phyloP scores from a whole-genome alignment of 2,888 invertebrate species.

The Mythimna albipuncta region DNA sequence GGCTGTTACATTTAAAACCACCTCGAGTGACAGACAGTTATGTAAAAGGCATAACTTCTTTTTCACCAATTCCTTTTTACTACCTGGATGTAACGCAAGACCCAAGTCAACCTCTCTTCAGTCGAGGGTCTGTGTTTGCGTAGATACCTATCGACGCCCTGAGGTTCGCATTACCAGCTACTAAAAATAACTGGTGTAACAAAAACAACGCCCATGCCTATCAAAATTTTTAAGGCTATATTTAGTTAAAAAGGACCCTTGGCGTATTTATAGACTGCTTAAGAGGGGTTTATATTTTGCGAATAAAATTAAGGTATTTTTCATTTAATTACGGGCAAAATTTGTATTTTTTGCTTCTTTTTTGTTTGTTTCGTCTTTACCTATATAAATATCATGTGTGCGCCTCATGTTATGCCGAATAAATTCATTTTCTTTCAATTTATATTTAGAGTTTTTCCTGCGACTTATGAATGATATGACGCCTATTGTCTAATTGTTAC shows the following conservation, averaged over 20 bases:
- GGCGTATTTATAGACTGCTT: conserved; percentile 1
- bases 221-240: conserved; percentile 8
- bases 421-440: no score
- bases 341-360: no score
- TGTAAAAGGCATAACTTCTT: neutral
- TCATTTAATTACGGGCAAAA: neutral
- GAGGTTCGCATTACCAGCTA: conserved; percentile 9
- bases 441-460: neutral
- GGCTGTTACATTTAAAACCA: no score
- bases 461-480: neutral
- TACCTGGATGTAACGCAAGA: neutral
- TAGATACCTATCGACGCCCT: conserved; percentile 11
- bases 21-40: no score
- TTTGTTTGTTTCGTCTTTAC: no score
- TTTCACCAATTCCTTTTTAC: neutral
- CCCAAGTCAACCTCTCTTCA: neutral
- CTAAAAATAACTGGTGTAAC: conserved; percentile 35
- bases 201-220: conserved; percentile 22
- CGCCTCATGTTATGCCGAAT: no score
- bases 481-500: neutral
- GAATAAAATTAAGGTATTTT: conserved; percentile 6
- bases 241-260: neutral
- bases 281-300: neutral
- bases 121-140: conserved; percentile 2
- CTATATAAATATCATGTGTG: no score